phyloP scores from a whole-genome alignment of 23 tunicate species.

The Trididemnum miniatum region DNA sequence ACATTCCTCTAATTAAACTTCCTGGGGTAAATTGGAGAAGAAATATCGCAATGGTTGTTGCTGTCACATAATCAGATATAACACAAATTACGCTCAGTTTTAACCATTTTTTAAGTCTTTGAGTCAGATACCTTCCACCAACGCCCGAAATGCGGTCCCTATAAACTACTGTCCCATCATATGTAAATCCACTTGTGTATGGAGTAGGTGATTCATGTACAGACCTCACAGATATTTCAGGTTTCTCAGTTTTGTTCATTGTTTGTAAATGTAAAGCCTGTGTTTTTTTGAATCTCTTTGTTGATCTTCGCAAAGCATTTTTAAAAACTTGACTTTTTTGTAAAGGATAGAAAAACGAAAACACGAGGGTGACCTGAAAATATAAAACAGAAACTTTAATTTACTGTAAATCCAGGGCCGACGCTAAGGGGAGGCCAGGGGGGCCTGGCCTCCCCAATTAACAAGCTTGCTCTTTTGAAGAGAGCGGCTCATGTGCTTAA shows the following conservation, averaged over 20 bases:
- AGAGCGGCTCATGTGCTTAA: too few species aligned
- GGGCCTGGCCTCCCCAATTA: too few species aligned
- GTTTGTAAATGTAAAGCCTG: too few species aligned
- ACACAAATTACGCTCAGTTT: slow-evolving; percentile 7
- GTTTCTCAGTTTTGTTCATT: background rate
- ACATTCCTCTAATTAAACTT: background rate
- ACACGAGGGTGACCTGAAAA: background rate
- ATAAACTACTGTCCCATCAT: background rate
- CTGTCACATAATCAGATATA: background rate
- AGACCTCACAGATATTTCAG: background rate
- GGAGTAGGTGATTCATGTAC: background rate
- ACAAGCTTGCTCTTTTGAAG: too few species aligned
- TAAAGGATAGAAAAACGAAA: background rate
- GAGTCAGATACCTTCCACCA: background rate
- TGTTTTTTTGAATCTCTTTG: background rate
- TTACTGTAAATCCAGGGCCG: too few species aligned
- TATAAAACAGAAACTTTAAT: background rate
- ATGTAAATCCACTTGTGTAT: background rate
- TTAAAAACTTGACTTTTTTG: background rate
- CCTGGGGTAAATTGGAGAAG: background rate
- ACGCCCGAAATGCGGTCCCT: background rate
- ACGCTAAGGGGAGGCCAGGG: too few species aligned
- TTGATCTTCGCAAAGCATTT: background rate
- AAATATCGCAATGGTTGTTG: background rate
- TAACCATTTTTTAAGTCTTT: background rate